phyloP scores from a whole-genome alignment of 2,113 vertebrate genomes.

The Barnardius zonarius region DNA sequence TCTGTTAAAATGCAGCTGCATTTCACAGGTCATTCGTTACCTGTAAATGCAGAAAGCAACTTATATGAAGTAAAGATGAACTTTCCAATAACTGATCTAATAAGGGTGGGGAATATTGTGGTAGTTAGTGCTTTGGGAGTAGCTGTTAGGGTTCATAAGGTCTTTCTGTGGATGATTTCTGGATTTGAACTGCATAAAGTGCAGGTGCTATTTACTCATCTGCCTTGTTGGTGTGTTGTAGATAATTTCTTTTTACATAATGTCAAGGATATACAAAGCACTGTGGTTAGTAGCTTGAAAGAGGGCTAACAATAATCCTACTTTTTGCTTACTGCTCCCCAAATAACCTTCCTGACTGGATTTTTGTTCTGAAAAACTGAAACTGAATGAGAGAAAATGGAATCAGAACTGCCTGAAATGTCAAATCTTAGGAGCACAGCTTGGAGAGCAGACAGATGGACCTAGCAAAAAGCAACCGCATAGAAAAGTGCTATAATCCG shows the following conservation, averaged over 20 bases:
- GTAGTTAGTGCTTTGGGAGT: not conserved
- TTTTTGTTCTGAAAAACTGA: constrained; percentile 44
- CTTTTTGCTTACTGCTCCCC: constrained; percentile 1
- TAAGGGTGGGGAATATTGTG: not conserved
- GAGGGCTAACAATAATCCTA: constrained; percentile 12
- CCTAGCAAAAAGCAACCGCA: constrained; percentile 54
- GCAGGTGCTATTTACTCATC: constrained; percentile 16
- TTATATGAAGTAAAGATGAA: not conserved
- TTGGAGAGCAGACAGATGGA: constrained; percentile 68
- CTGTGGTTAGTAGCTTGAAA: not conserved
- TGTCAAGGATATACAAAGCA: not conserved
- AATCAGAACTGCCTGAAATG: constrained; percentile 65
- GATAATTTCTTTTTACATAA: not conserved
- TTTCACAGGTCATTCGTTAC: not conserved
- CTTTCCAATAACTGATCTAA: not conserved
- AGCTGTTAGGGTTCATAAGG: not conserved
- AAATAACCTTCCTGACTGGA: constrained; percentile 2
- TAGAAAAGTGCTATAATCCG: constrained; percentile 66
- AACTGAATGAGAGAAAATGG: constrained; percentile 41
- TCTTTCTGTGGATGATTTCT: not conserved
- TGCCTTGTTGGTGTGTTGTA: not conserved
- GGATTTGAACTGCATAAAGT: not conserved
- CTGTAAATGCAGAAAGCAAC: not conserved
- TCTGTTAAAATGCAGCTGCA: not conserved
- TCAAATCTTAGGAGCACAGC: constrained; percentile 65